Evolutionary conservation across 2,888 invertebrate genomes (phyloP).

Genomic region (Heliconius ismenius): DNA sequence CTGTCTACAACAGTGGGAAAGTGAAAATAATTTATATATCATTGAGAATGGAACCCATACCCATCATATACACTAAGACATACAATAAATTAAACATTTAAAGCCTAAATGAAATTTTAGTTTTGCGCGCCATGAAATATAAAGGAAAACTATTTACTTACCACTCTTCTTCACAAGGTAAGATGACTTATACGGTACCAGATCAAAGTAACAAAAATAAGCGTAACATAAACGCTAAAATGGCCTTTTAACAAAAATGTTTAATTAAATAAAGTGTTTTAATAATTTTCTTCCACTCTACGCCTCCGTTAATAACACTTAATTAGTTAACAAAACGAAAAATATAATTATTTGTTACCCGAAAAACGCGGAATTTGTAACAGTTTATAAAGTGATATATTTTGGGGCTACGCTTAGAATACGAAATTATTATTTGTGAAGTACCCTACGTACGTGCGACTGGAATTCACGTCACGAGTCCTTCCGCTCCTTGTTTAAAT

Average conservation of each 20-base stretch:
- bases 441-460: conserved; percentile 12
- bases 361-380: background rate
- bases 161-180: no score
- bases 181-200: no score
- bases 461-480: conserved; percentile 18
- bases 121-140: no score
- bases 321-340: background rate
- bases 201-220: no score
- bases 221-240: background rate
- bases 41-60: no score
- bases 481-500: conserved; percentile 15
- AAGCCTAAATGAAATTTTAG: no score
- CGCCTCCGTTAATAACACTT: background rate
- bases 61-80: no score
- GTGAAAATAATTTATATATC: no score
- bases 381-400: conserved; percentile 16
- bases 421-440: conserved; percentile 9
- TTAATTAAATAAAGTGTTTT: background rate
- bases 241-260: background rate
- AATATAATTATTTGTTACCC: background rate
- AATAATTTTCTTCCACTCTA: background rate
- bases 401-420: background rate
- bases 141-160: no score
- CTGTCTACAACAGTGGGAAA: no score
- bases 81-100: no score